A percentile compares a stretch with the other conserved stretches of the same genome.
phyloP scores from a whole-genome alignment of 2,113 vertebrate species.

The Ardeotis arabs region DNA sequence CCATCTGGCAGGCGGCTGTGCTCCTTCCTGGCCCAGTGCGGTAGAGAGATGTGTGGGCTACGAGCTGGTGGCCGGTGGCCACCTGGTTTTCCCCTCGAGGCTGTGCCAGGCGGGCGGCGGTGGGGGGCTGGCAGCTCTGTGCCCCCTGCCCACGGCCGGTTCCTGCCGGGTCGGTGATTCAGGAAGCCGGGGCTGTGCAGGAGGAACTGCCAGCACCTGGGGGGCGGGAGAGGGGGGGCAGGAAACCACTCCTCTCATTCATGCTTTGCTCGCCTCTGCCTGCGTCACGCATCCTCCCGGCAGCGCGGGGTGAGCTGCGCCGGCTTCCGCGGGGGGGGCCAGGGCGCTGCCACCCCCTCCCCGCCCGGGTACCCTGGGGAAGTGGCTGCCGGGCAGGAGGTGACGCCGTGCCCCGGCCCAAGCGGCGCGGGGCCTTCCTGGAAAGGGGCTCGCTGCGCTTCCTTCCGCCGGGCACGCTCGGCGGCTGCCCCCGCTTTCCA shows the following conservation, averaged over 20 bases:
- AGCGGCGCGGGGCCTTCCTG: neutral
- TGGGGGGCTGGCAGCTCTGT: neutral
- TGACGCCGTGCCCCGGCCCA: neutral
- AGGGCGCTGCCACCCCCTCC: neutral
- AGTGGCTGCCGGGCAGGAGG: neutral
- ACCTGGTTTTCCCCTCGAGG: neutral
- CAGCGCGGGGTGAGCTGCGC: slow-evolving; percentile 28
- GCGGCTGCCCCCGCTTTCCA: slow-evolving; percentile 28
- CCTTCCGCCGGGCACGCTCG: neutral
- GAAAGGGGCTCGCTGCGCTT: slow-evolving; percentile 6
- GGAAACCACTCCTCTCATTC: slow-evolving; percentile 64
- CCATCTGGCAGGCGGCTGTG: too few species aligned
- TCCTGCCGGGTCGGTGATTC: slow-evolving; percentile 47
- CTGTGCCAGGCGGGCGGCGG: neutral
- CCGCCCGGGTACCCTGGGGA: neutral
- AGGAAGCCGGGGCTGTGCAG: slow-evolving; percentile 47
- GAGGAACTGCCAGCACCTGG: slow-evolving; percentile 54
- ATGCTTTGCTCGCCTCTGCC: slow-evolving; percentile 57
- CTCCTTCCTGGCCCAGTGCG: neutral
- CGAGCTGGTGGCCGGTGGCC: neutral
- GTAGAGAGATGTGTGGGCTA: neutral
- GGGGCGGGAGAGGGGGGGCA: slow-evolving; percentile 14
- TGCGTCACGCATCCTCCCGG: slow-evolving; percentile 54
- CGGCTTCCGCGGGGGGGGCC: slow-evolving; percentile 22
- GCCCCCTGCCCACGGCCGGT: slow-evolving; percentile 12